Evolutionary conservation across 2,113 vertebrate species (phyloP).

Genomic region (Antechinus stuartii): DNA sequence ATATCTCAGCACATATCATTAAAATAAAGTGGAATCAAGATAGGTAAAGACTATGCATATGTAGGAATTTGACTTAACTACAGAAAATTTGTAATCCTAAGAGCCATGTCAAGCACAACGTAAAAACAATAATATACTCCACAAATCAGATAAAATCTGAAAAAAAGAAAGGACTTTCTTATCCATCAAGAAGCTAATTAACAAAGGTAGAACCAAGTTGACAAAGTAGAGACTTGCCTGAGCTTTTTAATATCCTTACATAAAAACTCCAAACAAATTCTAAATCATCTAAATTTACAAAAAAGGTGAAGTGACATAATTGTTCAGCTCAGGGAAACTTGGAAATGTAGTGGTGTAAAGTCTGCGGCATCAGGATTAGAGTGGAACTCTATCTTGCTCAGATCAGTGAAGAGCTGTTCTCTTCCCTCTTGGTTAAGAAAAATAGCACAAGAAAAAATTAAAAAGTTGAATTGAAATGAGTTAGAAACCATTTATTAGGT

Average conservation of each 20-base stretch:
- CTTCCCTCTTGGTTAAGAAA: not conserved
- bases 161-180: not conserved
- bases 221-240: too few relatives aligned
- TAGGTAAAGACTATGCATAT: not conserved
- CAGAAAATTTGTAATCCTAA: conserved; percentile 38
- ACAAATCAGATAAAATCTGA: not conserved
- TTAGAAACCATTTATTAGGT: not conserved
- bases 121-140: conserved; percentile 44
- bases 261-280: too few relatives aligned
- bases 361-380: too few relatives aligned
- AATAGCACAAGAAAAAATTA: not conserved
- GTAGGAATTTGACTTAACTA: not conserved
- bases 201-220: not conserved
- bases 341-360: too few relatives aligned
- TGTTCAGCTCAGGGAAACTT: too few relatives aligned
- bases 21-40: not conserved
- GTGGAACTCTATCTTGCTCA: too few relatives aligned
- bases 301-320: too few relatives aligned
- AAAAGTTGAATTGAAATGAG: not conserved
- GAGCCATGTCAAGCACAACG: not conserved
- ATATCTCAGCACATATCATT: not conserved
- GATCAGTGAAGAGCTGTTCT: not conserved
- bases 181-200: not conserved
- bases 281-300: too few relatives aligned
- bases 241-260: too few relatives aligned